Evolutionary conservation across 2,888 invertebrate genomes (phyloP).

Genomic region (Megamerina dolium): DNA sequence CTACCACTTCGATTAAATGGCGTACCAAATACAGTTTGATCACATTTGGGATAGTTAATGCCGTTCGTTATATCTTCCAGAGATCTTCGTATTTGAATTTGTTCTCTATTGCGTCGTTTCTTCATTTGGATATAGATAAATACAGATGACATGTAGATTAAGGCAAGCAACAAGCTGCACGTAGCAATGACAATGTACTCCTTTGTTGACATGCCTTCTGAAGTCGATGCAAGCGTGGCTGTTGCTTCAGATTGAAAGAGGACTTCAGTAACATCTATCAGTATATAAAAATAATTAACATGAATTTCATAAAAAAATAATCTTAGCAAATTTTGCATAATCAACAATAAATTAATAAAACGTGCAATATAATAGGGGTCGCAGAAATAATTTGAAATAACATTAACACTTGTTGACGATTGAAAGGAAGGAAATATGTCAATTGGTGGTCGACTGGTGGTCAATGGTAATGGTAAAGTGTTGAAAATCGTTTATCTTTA

Average conservation of each 20-base stretch:
- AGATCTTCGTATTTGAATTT: constrained; percentile 39
- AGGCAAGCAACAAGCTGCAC: constrained; percentile 75
- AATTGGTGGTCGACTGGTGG: too few relatives aligned
- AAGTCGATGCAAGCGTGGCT: constrained; percentile 52
- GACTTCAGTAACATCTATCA: constrained; percentile 72
- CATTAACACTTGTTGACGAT: neutral
- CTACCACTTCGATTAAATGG: constrained; percentile 46
- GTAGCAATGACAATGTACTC: constrained; percentile 81
- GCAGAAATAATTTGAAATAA: too few relatives aligned
- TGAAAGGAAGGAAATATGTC: too few relatives aligned
- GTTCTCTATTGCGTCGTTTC: constrained; percentile 53
- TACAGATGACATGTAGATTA: constrained; percentile 81
- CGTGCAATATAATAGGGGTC: neutral
- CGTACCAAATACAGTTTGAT: constrained; percentile 47
- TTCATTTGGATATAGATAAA: constrained; percentile 75
- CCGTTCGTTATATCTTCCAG: constrained; percentile 43
- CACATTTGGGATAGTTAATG: constrained; percentile 51
- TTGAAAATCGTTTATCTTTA: too few relatives aligned
- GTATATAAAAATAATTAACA: too few relatives aligned
- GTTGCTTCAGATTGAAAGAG: constrained; percentile 65
- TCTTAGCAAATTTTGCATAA: neutral
- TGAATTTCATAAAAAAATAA: neutral
- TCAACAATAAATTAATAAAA: neutral
- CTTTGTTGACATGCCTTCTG: constrained; percentile 61
- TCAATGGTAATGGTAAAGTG: too few relatives aligned